Evolutionary conservation across 2,113 vertebrate genomes (phyloP).

Genomic region (Zosterops borbonicus): DNA sequence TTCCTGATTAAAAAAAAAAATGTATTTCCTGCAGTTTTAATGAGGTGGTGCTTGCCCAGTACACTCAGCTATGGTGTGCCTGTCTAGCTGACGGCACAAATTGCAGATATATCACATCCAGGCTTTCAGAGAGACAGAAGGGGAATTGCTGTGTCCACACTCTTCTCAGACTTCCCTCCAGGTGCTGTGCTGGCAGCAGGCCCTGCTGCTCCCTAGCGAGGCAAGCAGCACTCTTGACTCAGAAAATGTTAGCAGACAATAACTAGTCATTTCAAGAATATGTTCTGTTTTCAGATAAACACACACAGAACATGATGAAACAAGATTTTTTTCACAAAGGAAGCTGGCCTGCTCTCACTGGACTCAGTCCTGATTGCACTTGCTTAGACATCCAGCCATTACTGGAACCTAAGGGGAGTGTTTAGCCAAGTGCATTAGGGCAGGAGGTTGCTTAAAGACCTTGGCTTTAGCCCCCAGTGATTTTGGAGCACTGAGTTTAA

Average conservation of each 20-base stretch:
- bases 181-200: conserved; percentile 9
- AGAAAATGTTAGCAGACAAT: background rate
- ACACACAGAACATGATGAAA: background rate
- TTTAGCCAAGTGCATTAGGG: background rate
- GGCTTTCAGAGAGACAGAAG: background rate
- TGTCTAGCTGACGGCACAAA: background rate
- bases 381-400: background rate
- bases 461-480: background rate
- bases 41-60: background rate
- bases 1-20: background rate
- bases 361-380: background rate
- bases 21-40: background rate
- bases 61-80: background rate
- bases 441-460: background rate
- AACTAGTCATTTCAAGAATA: conserved; percentile 14
- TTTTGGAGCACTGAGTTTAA: background rate
- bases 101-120: background rate
- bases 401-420: background rate
- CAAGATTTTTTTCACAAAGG: background rate
- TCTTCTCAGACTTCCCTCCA: background rate
- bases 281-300: conserved; percentile 1
- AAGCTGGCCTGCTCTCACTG: background rate
- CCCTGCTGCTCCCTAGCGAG: background rate
- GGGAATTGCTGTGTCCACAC: background rate
- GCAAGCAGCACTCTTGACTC: background rate